Base-by-base conservation (phyloP, 2,888 invertebrate species). In the Camptogramma bilineatum region DNA sequence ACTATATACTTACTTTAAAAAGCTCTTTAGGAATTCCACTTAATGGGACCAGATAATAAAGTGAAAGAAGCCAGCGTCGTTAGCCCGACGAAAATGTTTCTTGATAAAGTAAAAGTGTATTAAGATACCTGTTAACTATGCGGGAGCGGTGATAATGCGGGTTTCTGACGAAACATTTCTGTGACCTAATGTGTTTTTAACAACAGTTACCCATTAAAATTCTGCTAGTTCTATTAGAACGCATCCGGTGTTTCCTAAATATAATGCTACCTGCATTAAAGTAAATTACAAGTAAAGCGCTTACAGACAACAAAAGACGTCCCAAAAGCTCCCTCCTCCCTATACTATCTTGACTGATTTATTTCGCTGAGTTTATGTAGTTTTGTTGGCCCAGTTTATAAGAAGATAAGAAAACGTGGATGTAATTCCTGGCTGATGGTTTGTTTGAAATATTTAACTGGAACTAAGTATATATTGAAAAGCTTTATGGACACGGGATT, bases 11-110 rank as follows among this genome's bases (percentile, higher is more conserved):
- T 61, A 61, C 54, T 62, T 70, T 67, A 66, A 65, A 69, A 62
- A 69, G 62, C 64, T 64, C 62, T 69, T 69, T 68, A 68, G 60
- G 69, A 72, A 71, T 73, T 69, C 65, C 62, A 65, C 66, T 69
- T 71, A 73, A 71, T 70, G 73, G 68, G 57, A 58, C 63, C 56
- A 69, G 70, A 70, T 71, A 68, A 65, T 67, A 68, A 64, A 62
- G 69, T 65, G 68, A 72, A 69, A 71, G 67, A 66, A 70, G 65
- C 68, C 62, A 64, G 65, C 63, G 65, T 71, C 69, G 73, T 70
- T 70, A 71, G 66, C 67, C 65, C 59, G 52, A 69, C 67, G 62
- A 67, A 72, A 69, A 72, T 69, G 68, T 69, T 67, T 65, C 61
- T 52, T 66, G 68, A 70, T 70, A 72, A 66, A 70, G 68, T 68